Percentiles rank a stretch among this genome's conserved stretches.
phyloP scores from a whole-genome alignment of 1,140 invertebrate genomes.

The Drosophila ambigua region DNA sequence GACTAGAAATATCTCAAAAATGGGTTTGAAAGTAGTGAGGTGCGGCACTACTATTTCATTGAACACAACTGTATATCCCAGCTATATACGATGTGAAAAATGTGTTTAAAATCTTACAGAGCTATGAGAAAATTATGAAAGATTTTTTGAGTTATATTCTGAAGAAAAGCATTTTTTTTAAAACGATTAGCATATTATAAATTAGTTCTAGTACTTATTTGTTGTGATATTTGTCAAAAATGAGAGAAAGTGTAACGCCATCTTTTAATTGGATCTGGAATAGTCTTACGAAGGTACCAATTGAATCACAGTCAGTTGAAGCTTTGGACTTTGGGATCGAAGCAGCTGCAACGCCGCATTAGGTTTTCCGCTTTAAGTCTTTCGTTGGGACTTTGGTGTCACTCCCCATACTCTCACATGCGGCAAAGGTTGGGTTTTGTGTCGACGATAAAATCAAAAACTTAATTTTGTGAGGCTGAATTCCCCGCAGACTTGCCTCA shows the following conservation, averaged over 20 bases:
- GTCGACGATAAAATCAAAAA: slow-evolving; percentile 34
- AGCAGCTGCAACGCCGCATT: slow-evolving; percentile 29
- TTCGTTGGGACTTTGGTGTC: not conserved
- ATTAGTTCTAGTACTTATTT: not conserved
- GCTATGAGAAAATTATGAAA: too few species aligned
- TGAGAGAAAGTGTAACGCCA: not conserved
- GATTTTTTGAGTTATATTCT: too few species aligned
- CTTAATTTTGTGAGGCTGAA: slow-evolving; percentile 19
- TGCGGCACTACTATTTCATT: too few species aligned
- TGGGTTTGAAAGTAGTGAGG: too few species aligned
- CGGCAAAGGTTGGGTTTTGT: slow-evolving; percentile 1
- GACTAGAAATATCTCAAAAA: too few species aligned
- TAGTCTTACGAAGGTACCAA: not conserved
- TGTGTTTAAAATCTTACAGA: too few species aligned
- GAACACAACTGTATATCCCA: too few species aligned
- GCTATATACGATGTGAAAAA: too few species aligned
- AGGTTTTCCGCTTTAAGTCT: slow-evolving; percentile 29
- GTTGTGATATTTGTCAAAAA: not conserved
- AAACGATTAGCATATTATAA: not conserved
- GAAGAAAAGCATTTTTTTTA: too few species aligned
- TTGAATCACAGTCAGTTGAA: slow-evolving; percentile 2
- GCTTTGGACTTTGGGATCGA: not conserved
- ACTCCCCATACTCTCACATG: not conserved
- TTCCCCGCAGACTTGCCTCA: slow-evolving; percentile 14
- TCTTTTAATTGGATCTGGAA: slow-evolving; percentile 3